Conservation (phyloP, 2,888 invertebrate genomes). For the Hydroisotoma schaefferi region DNA sequence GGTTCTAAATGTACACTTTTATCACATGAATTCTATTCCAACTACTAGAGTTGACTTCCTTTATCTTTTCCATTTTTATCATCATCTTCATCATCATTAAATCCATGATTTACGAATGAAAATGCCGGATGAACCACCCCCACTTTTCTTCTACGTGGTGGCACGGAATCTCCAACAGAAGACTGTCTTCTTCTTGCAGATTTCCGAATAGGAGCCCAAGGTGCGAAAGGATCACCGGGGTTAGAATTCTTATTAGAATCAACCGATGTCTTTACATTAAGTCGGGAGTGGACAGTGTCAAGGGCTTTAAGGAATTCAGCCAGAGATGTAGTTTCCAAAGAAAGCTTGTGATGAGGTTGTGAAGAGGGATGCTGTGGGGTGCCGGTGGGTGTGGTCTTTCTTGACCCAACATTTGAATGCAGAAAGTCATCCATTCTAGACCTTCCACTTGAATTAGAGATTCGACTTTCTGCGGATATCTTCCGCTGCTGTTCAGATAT, state of each 20-base stretch:
- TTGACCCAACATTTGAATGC: not conserved
- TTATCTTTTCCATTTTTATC: conserved; percentile 7
- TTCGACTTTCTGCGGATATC: conserved; percentile 22
- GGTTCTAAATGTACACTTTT: no score
- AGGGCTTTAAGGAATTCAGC: conserved; percentile 76
- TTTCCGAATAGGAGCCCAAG: conserved; percentile 4
- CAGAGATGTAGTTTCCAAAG: conserved; percentile 72
- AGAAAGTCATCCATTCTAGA: not conserved
- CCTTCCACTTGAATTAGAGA: conserved; percentile 4
- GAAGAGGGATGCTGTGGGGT: conserved; percentile 10
- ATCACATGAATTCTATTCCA: not conserved
- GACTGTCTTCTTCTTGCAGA: not conserved
- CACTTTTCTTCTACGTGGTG: conserved; percentile 35
- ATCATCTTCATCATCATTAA: conserved; percentile 16
- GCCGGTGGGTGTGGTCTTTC: not conserved
- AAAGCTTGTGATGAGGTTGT: conserved; percentile 17
- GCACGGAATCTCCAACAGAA: not conserved
- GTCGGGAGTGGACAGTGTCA: conserved; percentile 60
- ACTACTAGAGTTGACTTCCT: not conserved
- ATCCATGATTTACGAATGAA: conserved; percentile 43
- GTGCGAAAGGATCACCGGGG: not conserved
- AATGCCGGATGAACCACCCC: conserved; percentile 45
- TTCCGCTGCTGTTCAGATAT: conserved; percentile 26
- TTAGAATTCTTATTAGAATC: conserved; percentile 16
- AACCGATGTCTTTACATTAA: conserved; percentile 23